These are phyloP conservation scores for Noctilio leporinus DNA, from an alignment of 2,113 vertebrate genomes.

Conservation along the genomic window DNA sequence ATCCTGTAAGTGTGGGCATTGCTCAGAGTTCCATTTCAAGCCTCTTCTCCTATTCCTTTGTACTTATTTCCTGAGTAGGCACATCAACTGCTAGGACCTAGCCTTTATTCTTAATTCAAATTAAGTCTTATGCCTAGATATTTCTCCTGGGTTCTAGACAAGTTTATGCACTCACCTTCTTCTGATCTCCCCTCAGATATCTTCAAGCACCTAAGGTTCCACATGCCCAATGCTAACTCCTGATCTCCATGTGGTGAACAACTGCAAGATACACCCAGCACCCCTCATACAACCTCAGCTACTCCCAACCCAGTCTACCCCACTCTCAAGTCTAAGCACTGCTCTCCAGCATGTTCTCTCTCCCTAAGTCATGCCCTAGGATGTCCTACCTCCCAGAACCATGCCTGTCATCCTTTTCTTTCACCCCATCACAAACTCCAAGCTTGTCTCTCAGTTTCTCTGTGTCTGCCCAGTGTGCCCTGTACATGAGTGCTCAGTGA, in stretches of 20 bases:
- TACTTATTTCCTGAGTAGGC: neutral
- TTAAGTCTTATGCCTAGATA: neutral
- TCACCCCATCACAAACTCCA: neutral
- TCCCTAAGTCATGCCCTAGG: neutral
- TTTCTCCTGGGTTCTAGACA: neutral
- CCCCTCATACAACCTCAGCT: neutral
- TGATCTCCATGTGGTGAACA: neutral
- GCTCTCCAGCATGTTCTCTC: neutral
- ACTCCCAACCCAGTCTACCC: neutral
- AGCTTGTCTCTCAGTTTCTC: neutral
- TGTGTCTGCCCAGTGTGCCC: neutral
- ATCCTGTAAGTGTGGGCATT: neutral
- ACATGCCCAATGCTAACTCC: fast-evolving
- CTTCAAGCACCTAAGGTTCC: neutral
- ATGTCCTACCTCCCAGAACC: neutral
- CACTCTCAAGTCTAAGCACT: neutral
- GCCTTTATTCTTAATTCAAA: neutral
- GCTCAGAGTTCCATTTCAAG: neutral
- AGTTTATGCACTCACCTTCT: neutral
- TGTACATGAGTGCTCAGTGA: neutral
- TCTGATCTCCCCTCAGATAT: neutral
- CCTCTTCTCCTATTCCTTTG: neutral
- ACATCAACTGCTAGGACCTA: neutral
- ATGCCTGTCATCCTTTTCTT: neutral
- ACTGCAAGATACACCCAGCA: neutral